Base-by-base conservation (phyloP, 2,797 vertebrate genomes). In the Pangasius krempfi region DNA sequence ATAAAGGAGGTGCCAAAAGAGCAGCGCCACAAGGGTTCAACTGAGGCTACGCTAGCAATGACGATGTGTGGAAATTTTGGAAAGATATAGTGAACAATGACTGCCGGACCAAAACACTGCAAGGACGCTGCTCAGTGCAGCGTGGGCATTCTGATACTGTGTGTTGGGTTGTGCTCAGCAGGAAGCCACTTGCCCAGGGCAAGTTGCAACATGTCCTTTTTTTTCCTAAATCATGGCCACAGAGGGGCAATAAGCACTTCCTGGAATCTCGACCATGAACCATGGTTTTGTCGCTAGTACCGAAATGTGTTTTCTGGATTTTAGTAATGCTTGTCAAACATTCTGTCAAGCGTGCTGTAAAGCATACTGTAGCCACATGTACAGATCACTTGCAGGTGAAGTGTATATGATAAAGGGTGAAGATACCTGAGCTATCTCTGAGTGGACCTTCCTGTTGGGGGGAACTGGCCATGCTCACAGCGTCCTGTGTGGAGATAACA, bases 1-100 rank as follows among this genome's bases (percentile, higher is more conserved):
- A 89, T 93, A 92, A 92, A 91, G 89, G 92, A 90, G 84, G 86
- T 86, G 88, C 86, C 85, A 79, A 86, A 86, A 79, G 47, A 89
- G 70, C 79, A 88, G 88, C 66, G n/a, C 81, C 81, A 33, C 68
- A 56, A 87, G 89, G 87, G 80, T 88, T 91, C 85, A 89, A 30
- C 52, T 89, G 20, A 90, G 87, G 86, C 72, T 89, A 86, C 88
- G 73, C 82, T 84, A 50, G 52, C 66, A 70, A 73, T 85, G 80
- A 86, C 58, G 80, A 68, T 30, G 68, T 78, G 76, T 52, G 79
- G 64, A 86, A 87, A 91, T 78, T 75, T 70, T 70, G 72, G 52
- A 72, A 78, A 78, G 30, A 64, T 52, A 30, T 7, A 52, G 58
- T 25, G 6, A 80, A 89, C 20, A 87, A 56, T 80, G 40, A 80